A percentile compares a stretch with the other conserved stretches of the same genome.
Conservation (phyloP, 2,113 vertebrate genomes). For the Ranitomeya variabilis region DNA sequence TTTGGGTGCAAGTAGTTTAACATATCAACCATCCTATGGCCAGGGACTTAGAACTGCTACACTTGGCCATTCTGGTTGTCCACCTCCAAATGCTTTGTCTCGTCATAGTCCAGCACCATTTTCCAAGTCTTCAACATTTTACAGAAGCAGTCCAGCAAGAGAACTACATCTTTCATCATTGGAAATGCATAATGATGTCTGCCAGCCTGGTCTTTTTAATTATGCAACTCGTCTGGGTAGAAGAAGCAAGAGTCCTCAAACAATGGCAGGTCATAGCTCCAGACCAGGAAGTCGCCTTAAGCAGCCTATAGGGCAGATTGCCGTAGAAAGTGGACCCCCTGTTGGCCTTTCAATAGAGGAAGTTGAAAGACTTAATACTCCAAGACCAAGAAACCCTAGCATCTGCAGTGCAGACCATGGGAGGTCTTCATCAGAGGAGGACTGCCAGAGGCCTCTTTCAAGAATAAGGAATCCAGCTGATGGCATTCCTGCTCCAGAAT, state of each 20-base stretch:
- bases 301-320: slow-evolving; percentile 89
- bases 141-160: slow-evolving; percentile 88
- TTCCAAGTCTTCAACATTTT: slow-evolving; percentile 88
- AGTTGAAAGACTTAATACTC: slow-evolving; percentile 95
- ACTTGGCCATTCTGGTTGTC: slow-evolving; percentile 88
- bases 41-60: slow-evolving; percentile 85
- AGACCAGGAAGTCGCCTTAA: slow-evolving; percentile 90
- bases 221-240: slow-evolving; percentile 89
- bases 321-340: slow-evolving; percentile 85
- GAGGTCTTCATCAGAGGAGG: slow-evolving; percentile 92
- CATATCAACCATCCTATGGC: slow-evolving; percentile 86
- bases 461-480: slow-evolving; percentile 92
- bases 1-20: slow-evolving; percentile 88
- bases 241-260: slow-evolving; percentile 93
- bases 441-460: slow-evolving; percentile 88
- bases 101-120: slow-evolving; percentile 94
- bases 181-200: slow-evolving; percentile 83
- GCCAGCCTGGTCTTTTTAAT: slow-evolving; percentile 88
- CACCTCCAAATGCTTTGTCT: slow-evolving; percentile 87
- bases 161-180: slow-evolving; percentile 88
- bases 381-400: slow-evolving; percentile 93
- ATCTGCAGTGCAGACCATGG: slow-evolving; percentile 97
- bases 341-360: slow-evolving; percentile 95
- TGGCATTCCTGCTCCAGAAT: slow-evolving; percentile 91
- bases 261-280: slow-evolving; percentile 84